Conservation (phyloP, 23 tunicate genomes). For the Oikopleura dioica region DNA sequence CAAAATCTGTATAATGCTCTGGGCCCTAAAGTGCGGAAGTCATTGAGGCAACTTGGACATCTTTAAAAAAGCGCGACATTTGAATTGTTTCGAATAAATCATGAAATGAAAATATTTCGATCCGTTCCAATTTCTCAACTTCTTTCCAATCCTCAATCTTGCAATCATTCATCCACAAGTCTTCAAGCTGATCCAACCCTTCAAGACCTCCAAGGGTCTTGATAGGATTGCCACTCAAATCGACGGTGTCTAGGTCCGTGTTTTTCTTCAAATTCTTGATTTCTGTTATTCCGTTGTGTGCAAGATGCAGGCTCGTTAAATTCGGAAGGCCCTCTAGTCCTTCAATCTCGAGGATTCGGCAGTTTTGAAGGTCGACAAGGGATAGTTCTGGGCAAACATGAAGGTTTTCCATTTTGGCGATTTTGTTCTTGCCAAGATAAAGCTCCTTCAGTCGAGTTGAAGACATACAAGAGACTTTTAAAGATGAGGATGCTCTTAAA, state of each 20-base stretch:
- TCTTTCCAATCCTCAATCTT: conserved; percentile 50
- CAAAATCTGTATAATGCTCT: too few species aligned
- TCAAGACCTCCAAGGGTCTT: conserved; percentile 14
- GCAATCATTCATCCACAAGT: conserved; percentile 86
- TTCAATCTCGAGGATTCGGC: conserved; percentile 36
- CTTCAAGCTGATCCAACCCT: conserved; percentile 42
- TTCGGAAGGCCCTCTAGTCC: conserved; percentile 34
- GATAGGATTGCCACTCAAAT: not conserved
- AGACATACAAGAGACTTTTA: too few species aligned
- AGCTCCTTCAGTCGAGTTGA: too few species aligned
- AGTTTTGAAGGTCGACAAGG: conserved; percentile 55
- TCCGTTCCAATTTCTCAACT: conserved; percentile 22
- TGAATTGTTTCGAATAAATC: too few species aligned
- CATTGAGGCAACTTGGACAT: too few species aligned
- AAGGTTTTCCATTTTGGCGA: conserved; percentile 32
- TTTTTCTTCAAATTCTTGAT: not conserved
- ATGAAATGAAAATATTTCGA: too few species aligned
- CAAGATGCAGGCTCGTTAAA: conserved; percentile 31
- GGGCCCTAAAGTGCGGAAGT: too few species aligned
- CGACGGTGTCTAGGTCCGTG: not conserved
- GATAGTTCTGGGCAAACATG: conserved; percentile 20
- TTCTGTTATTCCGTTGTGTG: conserved; percentile 41
- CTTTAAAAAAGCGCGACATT: too few species aligned
- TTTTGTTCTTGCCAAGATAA: conserved; percentile 76
- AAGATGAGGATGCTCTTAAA: too few species aligned